Percentiles rank a stretch among this genome's conserved stretches.
Conservation (phyloP, 2,113 vertebrate genomes). For the Glaucidium brasilianum region DNA sequence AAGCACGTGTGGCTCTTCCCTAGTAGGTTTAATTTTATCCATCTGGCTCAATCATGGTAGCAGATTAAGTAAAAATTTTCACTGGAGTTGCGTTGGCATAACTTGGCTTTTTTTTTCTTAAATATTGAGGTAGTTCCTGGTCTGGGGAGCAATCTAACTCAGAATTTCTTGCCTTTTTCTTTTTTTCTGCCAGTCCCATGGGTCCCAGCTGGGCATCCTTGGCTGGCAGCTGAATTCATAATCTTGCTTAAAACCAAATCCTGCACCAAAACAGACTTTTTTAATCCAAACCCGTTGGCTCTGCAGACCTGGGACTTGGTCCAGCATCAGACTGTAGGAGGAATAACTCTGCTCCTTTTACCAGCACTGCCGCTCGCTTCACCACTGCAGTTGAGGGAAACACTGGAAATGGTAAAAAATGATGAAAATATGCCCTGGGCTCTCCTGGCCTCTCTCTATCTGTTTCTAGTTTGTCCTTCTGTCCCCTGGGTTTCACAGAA, state of each 20-base stretch:
- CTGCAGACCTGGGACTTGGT: not conserved
- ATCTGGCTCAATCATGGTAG: constrained; percentile 41
- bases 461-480: not conserved
- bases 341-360: not conserved
- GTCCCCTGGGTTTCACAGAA: not conserved
- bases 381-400: fast-evolving
- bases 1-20: constrained; percentile 45
- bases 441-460: not conserved
- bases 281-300: not conserved
- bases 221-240: not conserved
- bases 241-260: not conserved
- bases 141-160: not conserved
- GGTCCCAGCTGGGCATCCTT: not conserved
- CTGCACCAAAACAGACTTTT: not conserved
- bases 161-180: not conserved
- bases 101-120: not conserved
- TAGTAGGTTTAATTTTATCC: constrained; percentile 52
- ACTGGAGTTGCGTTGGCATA: not conserved
- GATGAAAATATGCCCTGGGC: not conserved
- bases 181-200: fast-evolving
- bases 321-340: not conserved
- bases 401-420: not conserved
- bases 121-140: not conserved
- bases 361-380: fast-evolving
- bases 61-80: constrained; percentile 33